Percentiles rank a stretch among this genome's conserved stretches.
Evolutionary conservation across 2,113 vertebrate species (phyloP).

Genomic region (Enhydra lutris): DNA sequence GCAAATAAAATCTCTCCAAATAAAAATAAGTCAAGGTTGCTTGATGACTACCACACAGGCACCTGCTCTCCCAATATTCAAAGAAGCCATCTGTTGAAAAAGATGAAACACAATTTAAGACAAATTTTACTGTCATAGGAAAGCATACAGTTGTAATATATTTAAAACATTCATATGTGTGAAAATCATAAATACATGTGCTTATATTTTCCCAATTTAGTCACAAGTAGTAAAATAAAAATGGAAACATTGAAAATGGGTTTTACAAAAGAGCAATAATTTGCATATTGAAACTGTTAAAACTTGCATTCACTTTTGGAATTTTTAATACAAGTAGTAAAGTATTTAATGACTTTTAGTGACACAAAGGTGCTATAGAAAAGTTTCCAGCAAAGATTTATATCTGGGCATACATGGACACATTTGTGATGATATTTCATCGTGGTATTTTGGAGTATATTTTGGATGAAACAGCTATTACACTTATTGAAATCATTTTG

Average conservation of each 20-base stretch:
- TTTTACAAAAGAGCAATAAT: not conserved
- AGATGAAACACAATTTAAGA: constrained; percentile 47
- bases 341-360: not conserved
- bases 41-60: constrained; percentile 89
- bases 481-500: not conserved
- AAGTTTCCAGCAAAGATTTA: not conserved
- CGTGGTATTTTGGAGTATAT: not conserved
- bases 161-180: not conserved
- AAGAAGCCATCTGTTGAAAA: constrained; percentile 84
- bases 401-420: not conserved
- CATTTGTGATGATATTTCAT: not conserved
- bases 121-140: not conserved
- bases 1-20: constrained; percentile 71
- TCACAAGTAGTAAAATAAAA: not conserved
- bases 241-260: not conserved
- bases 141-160: not conserved
- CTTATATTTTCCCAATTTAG: not conserved
- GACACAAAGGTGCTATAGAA: not conserved
- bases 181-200: not conserved
- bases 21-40: constrained; percentile 78
- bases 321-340: not conserved
- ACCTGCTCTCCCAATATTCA: constrained; percentile 88
- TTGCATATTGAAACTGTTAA: not conserved
- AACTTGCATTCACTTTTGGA: not conserved
- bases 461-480: constrained; percentile 27